Percentiles rank a stretch among this genome's conserved stretches.
These are phyloP conservation scores for Homarus gammarus DNA, from an alignment of 2,888 invertebrate species.

Conservation along the genomic window DNA sequence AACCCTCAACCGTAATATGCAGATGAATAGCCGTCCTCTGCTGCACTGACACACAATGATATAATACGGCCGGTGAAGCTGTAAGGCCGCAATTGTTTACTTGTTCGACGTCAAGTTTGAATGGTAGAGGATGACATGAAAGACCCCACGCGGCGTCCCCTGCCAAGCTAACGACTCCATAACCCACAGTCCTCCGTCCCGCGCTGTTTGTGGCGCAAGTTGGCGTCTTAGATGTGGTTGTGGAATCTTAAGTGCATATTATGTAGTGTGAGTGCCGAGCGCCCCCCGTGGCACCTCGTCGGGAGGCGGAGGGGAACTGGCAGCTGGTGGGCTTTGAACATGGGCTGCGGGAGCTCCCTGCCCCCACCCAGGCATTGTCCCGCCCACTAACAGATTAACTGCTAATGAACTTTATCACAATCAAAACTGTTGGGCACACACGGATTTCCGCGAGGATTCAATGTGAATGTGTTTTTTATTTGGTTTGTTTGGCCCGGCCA, in stretches of 20 bases:
- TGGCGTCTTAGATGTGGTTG: neutral
- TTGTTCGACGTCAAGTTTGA: neutral
- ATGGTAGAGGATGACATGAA: neutral
- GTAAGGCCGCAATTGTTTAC: neutral
- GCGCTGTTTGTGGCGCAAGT: neutral
- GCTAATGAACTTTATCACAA: constrained; percentile 70
- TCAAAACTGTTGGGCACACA: constrained; percentile 71
- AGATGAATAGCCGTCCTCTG: neutral
- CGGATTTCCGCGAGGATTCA: constrained; percentile 67
- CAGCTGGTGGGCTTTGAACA: constrained; percentile 1
- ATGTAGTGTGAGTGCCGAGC: constrained; percentile 5
- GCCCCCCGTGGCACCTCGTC: constrained; percentile 24
- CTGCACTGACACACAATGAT: neutral
- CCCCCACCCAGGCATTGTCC: constrained; percentile 44
- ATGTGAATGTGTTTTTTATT: constrained; percentile 69
- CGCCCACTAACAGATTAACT: constrained; percentile 61
- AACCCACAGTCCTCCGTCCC: neutral
- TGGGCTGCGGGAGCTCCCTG: constrained; percentile 23
- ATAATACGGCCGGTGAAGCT: neutral
- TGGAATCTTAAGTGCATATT: neutral
- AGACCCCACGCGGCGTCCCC: neutral
- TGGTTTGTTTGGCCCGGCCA: constrained; percentile 58
- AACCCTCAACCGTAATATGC: too few species aligned
- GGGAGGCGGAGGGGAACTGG: constrained; percentile 11
- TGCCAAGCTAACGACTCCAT: neutral